Evolutionary conservation across 2,888 invertebrate genomes (phyloP), one percentile per base, ranked within the genome.

Genomic region (Eupithecia pulchellata): DNA sequence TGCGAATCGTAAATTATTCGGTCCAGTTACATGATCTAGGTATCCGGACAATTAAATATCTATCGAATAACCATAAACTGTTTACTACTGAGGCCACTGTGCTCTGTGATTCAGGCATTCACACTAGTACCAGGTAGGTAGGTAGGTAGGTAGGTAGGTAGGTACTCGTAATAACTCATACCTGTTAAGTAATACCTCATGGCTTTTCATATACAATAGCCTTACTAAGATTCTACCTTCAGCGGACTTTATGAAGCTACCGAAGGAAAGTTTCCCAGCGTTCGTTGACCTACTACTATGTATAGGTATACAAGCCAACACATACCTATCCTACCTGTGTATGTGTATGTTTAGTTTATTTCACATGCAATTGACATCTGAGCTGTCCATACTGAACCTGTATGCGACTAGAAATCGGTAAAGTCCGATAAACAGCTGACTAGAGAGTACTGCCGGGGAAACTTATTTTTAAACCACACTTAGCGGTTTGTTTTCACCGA

Each of bases 401-500:
- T 67, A 67, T 73, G 34, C 73, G 73, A 70, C 78, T 76, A 82
- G 84, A 81, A 83, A 83, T 82, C 82, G 73, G 79, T 79, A 78
- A 80, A 79, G 73, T 76, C 78, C 75, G 79, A 79, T 85, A 82
- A 81, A 84, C 80, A 84, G 80, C n/a, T 61, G 61, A 20, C 57
- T 81, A 77, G 81, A 79, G 77, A 77, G 73, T 77, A 72, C 82
- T 79, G 75, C 79, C 79, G 74, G 76, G 82, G 77, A 84, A 84
- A 88, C 88, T 85, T 91, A 89, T 90, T 90, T 89, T 89, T 88
- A 90, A 90, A 86, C 86, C 84, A 87, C 85, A 89, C 88, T 89
- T 91, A 91, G 87, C 84, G 83, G 87, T 85, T 84, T 79, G 87
- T 91, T 93, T 93, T 92, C 93, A 86, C 91, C 84, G 81, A 85